phyloP scores from a whole-genome alignment of 2,888 invertebrate species.

The Nephrocerus scutellatus region DNA sequence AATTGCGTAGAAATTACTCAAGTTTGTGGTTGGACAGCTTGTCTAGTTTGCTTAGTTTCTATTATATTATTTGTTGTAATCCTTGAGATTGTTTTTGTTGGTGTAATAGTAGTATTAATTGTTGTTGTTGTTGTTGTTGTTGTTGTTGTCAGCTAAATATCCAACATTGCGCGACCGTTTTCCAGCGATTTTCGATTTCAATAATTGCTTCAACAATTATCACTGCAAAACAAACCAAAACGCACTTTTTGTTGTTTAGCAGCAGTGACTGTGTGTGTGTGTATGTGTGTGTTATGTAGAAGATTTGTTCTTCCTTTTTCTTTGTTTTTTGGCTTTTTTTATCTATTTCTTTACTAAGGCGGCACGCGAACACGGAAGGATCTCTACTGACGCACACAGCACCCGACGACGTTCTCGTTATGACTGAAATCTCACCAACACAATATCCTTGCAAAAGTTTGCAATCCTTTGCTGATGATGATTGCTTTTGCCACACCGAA shows the following conservation, averaged over 20 bases:
- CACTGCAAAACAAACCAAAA: slow-evolving; percentile 18
- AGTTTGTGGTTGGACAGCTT: no score
- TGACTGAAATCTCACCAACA: no score
- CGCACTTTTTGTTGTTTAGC: slow-evolving; percentile 10
- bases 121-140: slow-evolving; percentile 7
- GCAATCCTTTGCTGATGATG: no score
- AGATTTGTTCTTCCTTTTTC: slow-evolving; percentile 17
- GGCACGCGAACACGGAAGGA: slow-evolving; percentile 20
- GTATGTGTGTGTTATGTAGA: slow-evolving; percentile 1
- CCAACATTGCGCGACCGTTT: slow-evolving; percentile 2
- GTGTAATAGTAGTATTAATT: slow-evolving; percentile 1
- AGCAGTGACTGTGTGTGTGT: slow-evolving; percentile 4
- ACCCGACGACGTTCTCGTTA: slow-evolving; percentile 49
- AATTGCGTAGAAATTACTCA: no score
- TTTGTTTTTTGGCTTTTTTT: slow-evolving; percentile 8
- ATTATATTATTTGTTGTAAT: slow-evolving; percentile 20
- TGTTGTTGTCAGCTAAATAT: slow-evolving; percentile 12
- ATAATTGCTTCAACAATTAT: slow-evolving; percentile 6
- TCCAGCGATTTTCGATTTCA: slow-evolving; percentile 3
- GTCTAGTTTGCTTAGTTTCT: slow-evolving; percentile 24
- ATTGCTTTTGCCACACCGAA: no score
- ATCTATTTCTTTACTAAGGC: slow-evolving; percentile 6
- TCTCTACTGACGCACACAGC: slow-evolving; percentile 39
- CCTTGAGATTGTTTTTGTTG: slow-evolving; percentile 18
- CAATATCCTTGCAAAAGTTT: no score